A percentile compares a stretch with the other conserved stretches of the same genome.
Evolutionary conservation across 2,113 vertebrate species (phyloP).

Genomic region (Mormoops blainvillei): DNA sequence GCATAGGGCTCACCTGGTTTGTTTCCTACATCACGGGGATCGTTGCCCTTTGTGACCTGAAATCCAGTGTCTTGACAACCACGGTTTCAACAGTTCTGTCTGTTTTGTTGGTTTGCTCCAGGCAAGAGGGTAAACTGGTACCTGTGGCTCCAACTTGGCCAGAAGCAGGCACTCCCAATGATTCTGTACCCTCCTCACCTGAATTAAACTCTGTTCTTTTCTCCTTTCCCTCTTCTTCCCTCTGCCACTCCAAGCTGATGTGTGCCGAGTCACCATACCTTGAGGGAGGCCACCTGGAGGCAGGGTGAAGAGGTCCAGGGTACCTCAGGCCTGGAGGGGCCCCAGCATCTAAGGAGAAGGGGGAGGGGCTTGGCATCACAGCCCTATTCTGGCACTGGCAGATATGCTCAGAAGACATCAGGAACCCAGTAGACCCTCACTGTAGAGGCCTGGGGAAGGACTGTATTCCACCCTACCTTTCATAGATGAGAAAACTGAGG

Average conservation of each 20-base stretch:
- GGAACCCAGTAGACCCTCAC: neutral
- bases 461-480: too few relatives aligned
- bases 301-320: too few relatives aligned
- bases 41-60: neutral
- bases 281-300: neutral
- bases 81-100: neutral
- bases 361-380: accelerated
- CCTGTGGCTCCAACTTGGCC: neutral
- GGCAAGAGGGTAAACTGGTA: neutral
- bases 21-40: neutral
- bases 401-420: neutral
- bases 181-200: neutral
- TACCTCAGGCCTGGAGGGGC: neutral
- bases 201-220: neutral
- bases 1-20: neutral
- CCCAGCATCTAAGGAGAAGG: neutral
- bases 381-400: accelerated
- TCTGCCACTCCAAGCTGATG: neutral
- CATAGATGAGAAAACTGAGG: neutral
- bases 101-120: neutral
- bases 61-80: neutral
- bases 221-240: neutral
- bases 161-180: neutral
- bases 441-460: neutral
- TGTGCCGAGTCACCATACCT: neutral